Evolutionary conservation across 2,797 vertebrate species (phyloP).

Genomic region (Momotus momota): DNA sequence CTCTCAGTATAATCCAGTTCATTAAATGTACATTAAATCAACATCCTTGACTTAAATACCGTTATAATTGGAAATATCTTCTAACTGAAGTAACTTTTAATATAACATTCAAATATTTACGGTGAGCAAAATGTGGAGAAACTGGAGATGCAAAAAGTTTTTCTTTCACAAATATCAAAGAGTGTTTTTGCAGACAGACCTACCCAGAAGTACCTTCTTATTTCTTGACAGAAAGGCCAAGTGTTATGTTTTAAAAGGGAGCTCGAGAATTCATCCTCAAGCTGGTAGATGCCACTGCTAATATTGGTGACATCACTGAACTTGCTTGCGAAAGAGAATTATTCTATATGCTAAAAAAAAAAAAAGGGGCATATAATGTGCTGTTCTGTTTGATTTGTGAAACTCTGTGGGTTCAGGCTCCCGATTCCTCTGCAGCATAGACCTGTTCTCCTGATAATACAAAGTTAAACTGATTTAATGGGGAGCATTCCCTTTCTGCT

Average conservation of each 20-base stretch:
- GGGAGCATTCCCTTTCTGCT: background rate
- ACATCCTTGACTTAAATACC: background rate
- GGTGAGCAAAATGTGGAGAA: background rate
- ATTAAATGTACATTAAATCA: background rate
- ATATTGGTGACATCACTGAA: background rate
- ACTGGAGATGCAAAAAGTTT: background rate
- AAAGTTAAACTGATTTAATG: background rate
- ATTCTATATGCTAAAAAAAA: background rate
- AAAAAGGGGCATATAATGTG: background rate
- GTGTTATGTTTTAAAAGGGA: background rate
- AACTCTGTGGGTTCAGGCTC: background rate
- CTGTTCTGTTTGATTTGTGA: background rate
- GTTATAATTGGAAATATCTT: background rate
- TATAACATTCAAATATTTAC: background rate
- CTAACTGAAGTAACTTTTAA: background rate
- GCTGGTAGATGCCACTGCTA: background rate
- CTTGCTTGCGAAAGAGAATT: background rate
- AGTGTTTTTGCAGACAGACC: background rate
- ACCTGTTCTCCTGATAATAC: background rate
- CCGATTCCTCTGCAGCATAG: background rate
- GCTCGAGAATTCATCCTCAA: background rate
- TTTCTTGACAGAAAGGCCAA: background rate
- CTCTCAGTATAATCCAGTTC: background rate
- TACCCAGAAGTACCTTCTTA: background rate
- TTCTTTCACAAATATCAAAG: background rate